These are phyloP conservation scores for Embidobia sp. DNA, from an alignment of 2,888 invertebrate species.

Conservation along the genomic window DNA sequence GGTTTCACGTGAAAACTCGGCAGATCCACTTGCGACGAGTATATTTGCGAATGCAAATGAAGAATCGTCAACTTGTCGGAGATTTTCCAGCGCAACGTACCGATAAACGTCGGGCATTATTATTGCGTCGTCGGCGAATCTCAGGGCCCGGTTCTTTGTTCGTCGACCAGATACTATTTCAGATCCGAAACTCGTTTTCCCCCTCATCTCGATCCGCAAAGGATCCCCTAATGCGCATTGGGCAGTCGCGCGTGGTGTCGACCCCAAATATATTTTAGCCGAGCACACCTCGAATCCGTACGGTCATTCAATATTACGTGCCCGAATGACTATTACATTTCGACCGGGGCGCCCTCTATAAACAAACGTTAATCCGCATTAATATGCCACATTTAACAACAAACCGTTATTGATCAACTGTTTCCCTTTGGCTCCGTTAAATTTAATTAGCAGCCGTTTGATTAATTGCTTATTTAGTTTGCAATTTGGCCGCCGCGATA, in stretches of 20 bases:
- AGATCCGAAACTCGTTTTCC: constrained; percentile 61
- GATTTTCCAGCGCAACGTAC: too few relatives aligned
- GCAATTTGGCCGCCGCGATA: too few relatives aligned
- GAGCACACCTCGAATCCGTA: constrained; percentile 66
- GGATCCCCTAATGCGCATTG: constrained; percentile 65
- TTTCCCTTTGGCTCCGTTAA: constrained; percentile 1
- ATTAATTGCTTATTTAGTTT: constrained; percentile 23
- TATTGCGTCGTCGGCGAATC: constrained; percentile 46
- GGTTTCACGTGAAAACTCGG: too few relatives aligned
- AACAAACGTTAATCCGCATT: constrained; percentile 57
- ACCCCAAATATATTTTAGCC: constrained; percentile 68
- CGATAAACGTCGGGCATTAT: too few relatives aligned
- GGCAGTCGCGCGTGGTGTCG: constrained; percentile 67
- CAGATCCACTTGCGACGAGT: too few relatives aligned
- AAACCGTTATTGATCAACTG: constrained; percentile 42
- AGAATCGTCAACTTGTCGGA: too few relatives aligned
- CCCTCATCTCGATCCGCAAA: constrained; percentile 59
- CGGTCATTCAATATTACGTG: constrained; percentile 67
- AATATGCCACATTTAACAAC: constrained; percentile 56
- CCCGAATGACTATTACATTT: constrained; percentile 56
- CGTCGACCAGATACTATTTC: constrained; percentile 53
- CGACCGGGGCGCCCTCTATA: constrained; percentile 39
- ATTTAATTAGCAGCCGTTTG: constrained; percentile 36
- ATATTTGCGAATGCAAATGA: too few relatives aligned
- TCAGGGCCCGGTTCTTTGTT: constrained; percentile 45